Evolutionary conservation across 2,888 invertebrate species (phyloP).

Genomic region (Leucophora obtusa): DNA sequence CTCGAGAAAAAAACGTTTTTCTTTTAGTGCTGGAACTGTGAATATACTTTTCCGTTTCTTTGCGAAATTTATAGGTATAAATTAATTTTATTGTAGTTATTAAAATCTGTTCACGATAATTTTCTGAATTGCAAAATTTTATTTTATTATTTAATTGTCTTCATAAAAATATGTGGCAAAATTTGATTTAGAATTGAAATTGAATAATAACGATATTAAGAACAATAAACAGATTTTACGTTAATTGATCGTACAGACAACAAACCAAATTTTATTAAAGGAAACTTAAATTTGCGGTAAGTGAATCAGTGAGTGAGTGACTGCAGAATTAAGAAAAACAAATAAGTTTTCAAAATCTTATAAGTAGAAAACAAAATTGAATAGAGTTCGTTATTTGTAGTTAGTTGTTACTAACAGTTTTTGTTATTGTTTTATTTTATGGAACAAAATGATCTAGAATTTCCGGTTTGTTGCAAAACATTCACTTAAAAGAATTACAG

Average conservation of each 20-base stretch:
- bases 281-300: neutral
- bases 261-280: neutral
- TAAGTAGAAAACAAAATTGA: neutral
- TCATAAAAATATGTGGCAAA: conserved; percentile 18
- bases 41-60: conserved; percentile 9
- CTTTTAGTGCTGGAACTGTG: conserved; percentile 1
- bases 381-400: conserved; percentile 32
- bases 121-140: conserved; percentile 1
- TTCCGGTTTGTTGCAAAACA: conserved; percentile 71
- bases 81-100: too few species aligned
- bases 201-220: conserved; percentile 26
- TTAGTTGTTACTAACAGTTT: conserved; percentile 47
- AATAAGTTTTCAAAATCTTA: neutral
- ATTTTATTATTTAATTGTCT: conserved; percentile 13
- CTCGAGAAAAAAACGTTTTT: neutral
- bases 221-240: conserved; percentile 49
- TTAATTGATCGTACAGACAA: conserved; percentile 4
- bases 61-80: neutral
- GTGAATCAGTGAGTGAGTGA: neutral
- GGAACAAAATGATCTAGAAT: conserved; percentile 68
- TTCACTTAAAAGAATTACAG: conserved; percentile 50
- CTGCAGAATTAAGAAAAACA: conserved; percentile 6
- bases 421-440: conserved; percentile 2
- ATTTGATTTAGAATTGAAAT: conserved; percentile 36
- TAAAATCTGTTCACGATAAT: neutral